Percentiles rank a stretch among this genome's conserved stretches.
Conservation (phyloP, 1,140 invertebrate species). For the Drosophila asahinai region DNA sequence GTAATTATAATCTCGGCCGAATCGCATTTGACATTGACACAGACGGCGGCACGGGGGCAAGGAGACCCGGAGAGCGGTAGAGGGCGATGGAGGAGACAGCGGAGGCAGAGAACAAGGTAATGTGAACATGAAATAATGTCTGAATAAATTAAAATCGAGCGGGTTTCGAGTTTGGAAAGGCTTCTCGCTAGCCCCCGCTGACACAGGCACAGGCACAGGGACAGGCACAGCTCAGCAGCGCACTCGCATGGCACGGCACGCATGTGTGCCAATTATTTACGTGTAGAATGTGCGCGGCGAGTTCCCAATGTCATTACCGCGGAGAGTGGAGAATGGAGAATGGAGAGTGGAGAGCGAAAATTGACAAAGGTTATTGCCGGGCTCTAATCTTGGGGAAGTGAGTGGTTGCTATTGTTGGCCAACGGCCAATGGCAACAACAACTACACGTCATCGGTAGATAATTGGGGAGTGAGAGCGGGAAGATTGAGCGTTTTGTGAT, state of each 20-base stretch:
- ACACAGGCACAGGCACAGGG: background rate
- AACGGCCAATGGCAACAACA: conserved; percentile 13
- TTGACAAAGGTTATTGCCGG: conserved; percentile 54
- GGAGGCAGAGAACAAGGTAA: conserved; percentile 29
- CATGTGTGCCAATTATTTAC: conserved; percentile 52
- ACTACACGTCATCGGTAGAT: conserved; percentile 58
- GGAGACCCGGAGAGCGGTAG: conserved; percentile 20
- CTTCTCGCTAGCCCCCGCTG: conserved; percentile 17
- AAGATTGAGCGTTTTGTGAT: conserved; percentile 65
- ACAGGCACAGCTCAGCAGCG: background rate
- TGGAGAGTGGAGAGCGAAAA: conserved; percentile 2
- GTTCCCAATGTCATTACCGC: conserved; percentile 70
- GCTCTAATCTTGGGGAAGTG: conserved; percentile 53
- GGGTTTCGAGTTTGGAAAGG: conserved; percentile 33
- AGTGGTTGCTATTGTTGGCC: conserved; percentile 22
- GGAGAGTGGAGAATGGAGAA: conserved; percentile 23
- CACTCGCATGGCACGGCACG: conserved; percentile 8
- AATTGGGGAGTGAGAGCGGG: conserved; percentile 56
- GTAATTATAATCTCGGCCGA: conserved; percentile 33
- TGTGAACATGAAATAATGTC: conserved; percentile 19
- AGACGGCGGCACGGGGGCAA: conserved; percentile 40
- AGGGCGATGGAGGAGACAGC: conserved; percentile 1
- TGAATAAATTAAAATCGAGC: conserved; percentile 44
- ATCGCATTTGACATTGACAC: conserved; percentile 50
- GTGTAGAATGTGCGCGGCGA: conserved; percentile 41